These are phyloP conservation scores for Thalpophila matura DNA, from an alignment of 2,888 invertebrate genomes.

Conservation along the genomic window DNA sequence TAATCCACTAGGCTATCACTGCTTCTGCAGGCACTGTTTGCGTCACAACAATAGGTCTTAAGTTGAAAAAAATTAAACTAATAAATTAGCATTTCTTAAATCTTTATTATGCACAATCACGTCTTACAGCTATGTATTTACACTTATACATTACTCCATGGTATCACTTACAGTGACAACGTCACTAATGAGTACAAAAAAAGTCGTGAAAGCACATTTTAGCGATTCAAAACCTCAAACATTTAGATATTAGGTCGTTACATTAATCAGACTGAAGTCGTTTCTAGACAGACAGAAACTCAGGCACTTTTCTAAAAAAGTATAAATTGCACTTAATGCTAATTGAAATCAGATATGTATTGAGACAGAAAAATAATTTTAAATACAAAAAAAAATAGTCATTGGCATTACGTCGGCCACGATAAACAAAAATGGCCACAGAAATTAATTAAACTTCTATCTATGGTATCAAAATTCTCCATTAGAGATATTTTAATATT, in stretches of 20 bases:
- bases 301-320: slow-evolving; percentile 3
- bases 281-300: slow-evolving; percentile 7
- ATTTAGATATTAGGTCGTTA: background rate
- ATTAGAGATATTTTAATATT: background rate
- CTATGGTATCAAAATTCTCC: slow-evolving; percentile 6
- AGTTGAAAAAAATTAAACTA: slow-evolving; percentile 2
- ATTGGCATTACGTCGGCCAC: background rate
- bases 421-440: background rate
- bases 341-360: background rate
- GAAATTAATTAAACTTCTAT: too few relatives aligned
- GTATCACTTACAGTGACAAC: slow-evolving; percentile 15
- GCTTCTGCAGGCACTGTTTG: too few relatives aligned
- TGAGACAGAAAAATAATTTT: background rate
- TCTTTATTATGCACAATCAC: slow-evolving; percentile 47
- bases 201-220: background rate
- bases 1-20: too few relatives aligned
- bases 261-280: background rate
- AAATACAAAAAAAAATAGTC: background rate
- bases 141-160: slow-evolving; percentile 31
- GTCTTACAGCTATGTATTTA: slow-evolving; percentile 45
- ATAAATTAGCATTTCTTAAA: background rate
- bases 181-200: background rate
- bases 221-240: background rate
- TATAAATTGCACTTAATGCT: slow-evolving; percentile 4
- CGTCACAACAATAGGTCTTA: too few relatives aligned